Evolutionary conservation across 2,797 vertebrate species (phyloP).

Genomic region (Scolopax bukidnonensis): DNA sequence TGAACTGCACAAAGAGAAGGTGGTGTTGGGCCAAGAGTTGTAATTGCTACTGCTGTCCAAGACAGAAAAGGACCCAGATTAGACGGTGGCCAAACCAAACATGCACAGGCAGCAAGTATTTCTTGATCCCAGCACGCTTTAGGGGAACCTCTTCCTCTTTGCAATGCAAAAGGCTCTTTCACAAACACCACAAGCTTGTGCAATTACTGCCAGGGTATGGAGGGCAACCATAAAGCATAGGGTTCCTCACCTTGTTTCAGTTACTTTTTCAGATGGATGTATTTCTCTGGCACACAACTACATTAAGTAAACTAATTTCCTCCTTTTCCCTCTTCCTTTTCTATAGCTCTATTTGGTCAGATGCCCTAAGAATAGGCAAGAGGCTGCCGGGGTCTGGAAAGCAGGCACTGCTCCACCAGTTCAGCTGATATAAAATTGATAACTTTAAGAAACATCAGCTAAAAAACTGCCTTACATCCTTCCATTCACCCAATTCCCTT

Average conservation of each 20-base stretch:
- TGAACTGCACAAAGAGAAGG: not conserved
- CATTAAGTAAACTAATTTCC: not conserved
- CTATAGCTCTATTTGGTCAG: not conserved
- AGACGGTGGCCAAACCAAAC: accelerated
- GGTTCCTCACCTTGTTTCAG: not conserved
- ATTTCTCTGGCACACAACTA: not conserved
- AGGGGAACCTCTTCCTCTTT: not conserved
- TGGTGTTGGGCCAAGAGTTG: not conserved
- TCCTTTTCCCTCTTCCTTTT: not conserved
- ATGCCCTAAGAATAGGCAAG: not conserved
- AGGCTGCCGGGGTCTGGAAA: not conserved
- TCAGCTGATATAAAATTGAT: not conserved
- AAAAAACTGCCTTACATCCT: not conserved
- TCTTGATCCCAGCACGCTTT: not conserved
- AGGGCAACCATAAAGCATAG: not conserved
- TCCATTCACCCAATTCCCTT: not conserved
- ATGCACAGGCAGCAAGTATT: not conserved
- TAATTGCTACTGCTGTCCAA: not conserved
- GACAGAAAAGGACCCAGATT: not conserved
- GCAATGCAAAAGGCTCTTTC: not conserved
- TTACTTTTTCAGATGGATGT: not conserved
- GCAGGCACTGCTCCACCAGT: not conserved
- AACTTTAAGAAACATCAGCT: not conserved
- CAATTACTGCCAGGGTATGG: not conserved
- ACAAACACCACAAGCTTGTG: too few species aligned